Evolutionary conservation across 92 coral and sea anemone species (phyloP), one percentile per base, ranked within the genome.

Genomic region (Bergia sp.): DNA sequence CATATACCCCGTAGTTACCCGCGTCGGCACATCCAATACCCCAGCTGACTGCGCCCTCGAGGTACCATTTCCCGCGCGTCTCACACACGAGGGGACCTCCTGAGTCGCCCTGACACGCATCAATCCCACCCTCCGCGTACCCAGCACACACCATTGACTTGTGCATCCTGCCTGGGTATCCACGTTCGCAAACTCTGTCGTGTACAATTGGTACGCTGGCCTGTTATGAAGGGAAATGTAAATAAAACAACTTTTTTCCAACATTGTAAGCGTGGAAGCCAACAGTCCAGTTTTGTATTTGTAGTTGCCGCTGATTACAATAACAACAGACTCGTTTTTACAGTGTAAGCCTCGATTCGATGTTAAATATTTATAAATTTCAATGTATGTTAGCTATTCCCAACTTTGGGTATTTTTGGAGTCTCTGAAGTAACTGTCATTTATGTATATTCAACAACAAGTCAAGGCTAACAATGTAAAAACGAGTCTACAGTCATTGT

Each of bases 61-160:
- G 8, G 40, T 18, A 79, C 82, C 82, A 79, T 47, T 11, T 79
- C 9, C 82, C 82, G 8, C 43, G 8, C 16, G 82, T 3, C 58
- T 79, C 58, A 42, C 82, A 79, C 40, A 79, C 82, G 39, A 79
- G 82, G 39, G 82, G 82, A 11, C 82, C 82, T 43, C 82, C 82
- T 0, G 82, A 79, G 21, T 79, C 82, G 1, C 82, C 82, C 65
- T 79, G 82, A 21, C 82, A 79, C 40, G 82, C 82, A 36, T 79
- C 82, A 13, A 79, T 79, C 0, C 82, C 82, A 2, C 82, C 82
- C 38, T 49, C 20, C 2, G 82, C 82, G 61, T 79, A 50, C n/a
- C 82, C 82, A 7, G 82, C 82, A 21, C 82, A 79, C 7, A 80
- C 67, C 85, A 80, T 80, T 15, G 73, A 53, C n/a, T 36, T 3